Evolutionary conservation across 2,797 vertebrate species (phyloP).

Genomic region (Onychomys torridus): DNA sequence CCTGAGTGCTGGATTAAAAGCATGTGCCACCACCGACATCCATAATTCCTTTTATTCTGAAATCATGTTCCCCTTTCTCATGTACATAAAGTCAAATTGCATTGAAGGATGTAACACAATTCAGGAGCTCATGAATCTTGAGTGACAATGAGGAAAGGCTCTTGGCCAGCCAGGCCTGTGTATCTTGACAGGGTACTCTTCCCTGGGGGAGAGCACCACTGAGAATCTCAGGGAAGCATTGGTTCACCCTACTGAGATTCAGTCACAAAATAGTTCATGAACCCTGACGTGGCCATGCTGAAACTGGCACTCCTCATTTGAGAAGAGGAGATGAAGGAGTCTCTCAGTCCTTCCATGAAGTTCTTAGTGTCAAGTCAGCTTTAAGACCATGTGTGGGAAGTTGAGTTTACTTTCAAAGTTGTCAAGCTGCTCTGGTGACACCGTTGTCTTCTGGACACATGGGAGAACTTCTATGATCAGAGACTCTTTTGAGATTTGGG

Average conservation of each 20-base stretch:
- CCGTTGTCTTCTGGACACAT: conserved; percentile 76
- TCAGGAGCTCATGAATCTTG: conserved; percentile 72
- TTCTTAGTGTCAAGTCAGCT: conserved; percentile 85
- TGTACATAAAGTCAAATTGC: conserved; percentile 80
- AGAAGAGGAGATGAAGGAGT: conserved; percentile 83
- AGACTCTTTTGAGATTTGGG: conserved; percentile 72
- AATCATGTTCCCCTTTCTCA: conserved; percentile 71
- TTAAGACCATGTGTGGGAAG: conserved; percentile 84
- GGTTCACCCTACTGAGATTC: conserved; percentile 85
- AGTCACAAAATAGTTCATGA: conserved; percentile 83
- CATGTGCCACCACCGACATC: too few species aligned
- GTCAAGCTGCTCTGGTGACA: conserved; percentile 80
- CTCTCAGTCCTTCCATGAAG: conserved; percentile 73
- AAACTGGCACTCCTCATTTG: conserved; percentile 78
- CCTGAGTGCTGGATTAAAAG: too few species aligned
- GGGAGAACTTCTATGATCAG: conserved; percentile 77
- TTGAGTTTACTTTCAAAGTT: conserved; percentile 83
- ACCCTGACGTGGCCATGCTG: conserved; percentile 83
- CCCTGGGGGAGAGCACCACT: conserved; percentile 72
- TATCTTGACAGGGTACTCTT: conserved; percentile 81
- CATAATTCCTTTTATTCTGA: conserved; percentile 75
- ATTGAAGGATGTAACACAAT: conserved; percentile 77
- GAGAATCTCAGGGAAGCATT: conserved; percentile 80
- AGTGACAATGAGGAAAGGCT: conserved; percentile 78
- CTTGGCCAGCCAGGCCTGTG: conserved; percentile 74